Evolutionary conservation across 2,797 vertebrate genomes (phyloP), one percentile per base, ranked within the genome.

Genomic region (Momotus momota): DNA sequence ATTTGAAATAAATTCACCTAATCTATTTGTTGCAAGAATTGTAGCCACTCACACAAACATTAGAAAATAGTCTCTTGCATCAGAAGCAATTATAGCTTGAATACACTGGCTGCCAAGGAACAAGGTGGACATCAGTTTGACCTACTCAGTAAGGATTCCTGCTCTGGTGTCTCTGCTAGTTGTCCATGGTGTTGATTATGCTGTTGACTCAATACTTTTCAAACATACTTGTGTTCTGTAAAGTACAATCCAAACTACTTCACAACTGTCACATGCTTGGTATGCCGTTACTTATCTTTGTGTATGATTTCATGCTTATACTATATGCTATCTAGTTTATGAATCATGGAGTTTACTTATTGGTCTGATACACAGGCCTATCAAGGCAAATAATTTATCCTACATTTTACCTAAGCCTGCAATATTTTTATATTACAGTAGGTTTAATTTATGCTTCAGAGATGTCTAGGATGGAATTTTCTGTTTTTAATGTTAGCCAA

Each of bases 261-360:
- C 10, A 46, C 29, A 8, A 3, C 6, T 26, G 25, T 62, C 25
- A 29, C 0, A 0, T 31, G 12, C 3, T 29, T 78, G 31, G 12
- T 26, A 35, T 52, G 27, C 51, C 29, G 27, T 52, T 52, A 29
- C 27, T 29, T 52, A 52, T 27, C 49, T 52, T 51, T 62, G 3
- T 51, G 18, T 46, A 12, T 33, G 20, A 41, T 83, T 88, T 86
- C 14, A 29, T 0, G 1, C 18, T 16, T 0, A 0, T 49, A 33
- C 12, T 54, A 61, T 0, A 0, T 31, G 25, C 8, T 21, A 31
- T 46, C 13, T 81, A 40, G 4, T 62, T 75, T n/a, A 85, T 23
- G 12, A 61, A 49, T 73, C 10, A 48, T 23, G 13, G 14, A 10
- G 2, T 85, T 93, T 73, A 35, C 14, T 54, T 67, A 46, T 18